Percentiles rank a stretch among this genome's conserved stretches.
phyloP scores from a whole-genome alignment of 2,888 invertebrate species.

The Netelia inedita region DNA sequence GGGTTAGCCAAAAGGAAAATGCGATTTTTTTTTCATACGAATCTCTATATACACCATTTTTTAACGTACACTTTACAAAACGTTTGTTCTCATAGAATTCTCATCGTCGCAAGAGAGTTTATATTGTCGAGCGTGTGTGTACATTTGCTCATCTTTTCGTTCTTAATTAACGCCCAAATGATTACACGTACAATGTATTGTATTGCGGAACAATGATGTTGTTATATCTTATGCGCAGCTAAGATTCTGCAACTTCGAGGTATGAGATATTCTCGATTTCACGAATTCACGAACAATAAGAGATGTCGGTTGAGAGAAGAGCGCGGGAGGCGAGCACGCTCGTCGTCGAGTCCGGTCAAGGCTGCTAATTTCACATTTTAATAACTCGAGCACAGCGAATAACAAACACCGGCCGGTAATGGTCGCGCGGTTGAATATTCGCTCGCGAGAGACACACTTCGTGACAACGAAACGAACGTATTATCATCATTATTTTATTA shows the following conservation, averaged over 20 bases:
- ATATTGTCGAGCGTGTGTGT: conserved; percentile 11
- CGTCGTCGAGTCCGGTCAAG: conserved; percentile 42
- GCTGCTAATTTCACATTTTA: conserved; percentile 42
- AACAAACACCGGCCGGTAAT: conserved; percentile 34
- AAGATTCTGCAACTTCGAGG: conserved; percentile 33
- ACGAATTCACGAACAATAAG: neutral
- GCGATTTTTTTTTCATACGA: neutral
- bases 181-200: conserved; percentile 32
- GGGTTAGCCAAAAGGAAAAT: neutral
- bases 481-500: neutral
- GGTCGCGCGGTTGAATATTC: conserved; percentile 53
- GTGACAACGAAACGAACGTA: conserved; percentile 1
- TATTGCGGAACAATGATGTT: conserved; percentile 47
- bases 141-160: conserved; percentile 35
- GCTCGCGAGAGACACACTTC: conserved; percentile 40
- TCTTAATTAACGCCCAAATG: conserved; percentile 45
- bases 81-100: neutral
- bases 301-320: conserved; percentile 4
- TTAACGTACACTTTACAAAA: neutral
- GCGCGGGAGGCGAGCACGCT: neutral
- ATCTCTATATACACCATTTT: neutral
- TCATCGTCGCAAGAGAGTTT: neutral
- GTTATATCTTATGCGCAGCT: conserved; percentile 25
- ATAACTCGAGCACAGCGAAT: conserved; percentile 40
- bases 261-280: conserved; percentile 28